Base-by-base conservation (phyloP, 1,140 invertebrate genomes). In the Radopholus similis region DNA sequence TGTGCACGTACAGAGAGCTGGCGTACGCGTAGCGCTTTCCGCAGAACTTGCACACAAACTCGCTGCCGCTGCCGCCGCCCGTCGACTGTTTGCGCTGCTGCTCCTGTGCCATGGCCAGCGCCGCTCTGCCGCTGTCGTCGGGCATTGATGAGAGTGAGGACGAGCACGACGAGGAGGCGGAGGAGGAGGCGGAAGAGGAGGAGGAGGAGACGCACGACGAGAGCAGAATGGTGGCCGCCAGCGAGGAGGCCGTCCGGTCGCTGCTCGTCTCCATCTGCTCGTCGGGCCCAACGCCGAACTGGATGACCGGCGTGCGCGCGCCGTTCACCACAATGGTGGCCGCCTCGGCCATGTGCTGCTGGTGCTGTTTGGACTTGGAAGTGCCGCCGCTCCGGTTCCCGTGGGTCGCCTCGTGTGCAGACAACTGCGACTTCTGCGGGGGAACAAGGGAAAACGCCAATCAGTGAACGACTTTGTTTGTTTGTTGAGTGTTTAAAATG, bases 1-100 rank as follows among this genome's bases (percentile, higher is more conserved):
- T 75, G 57, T 80, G 78, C 13, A 80, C 75, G 56, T 80, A 82
- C 15, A 80, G 47, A 5, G 67, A 71, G 32, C 70, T 74, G 4
- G 78, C 77, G 59, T 82, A 80, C n/a, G 78, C 77, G 49, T 82
- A 80, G n/a, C 64, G 53, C 30, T 82, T 82, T 9, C 76, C 73
- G 60, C 78, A 80, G 47, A 76, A 67, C 38, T 82, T 80, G 63
- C 78, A 80, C 4, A 77, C 72, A 63, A 73, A 80, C 21, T 78
- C 66, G 18, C 68, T 64, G 23, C 55, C 18, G 65, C 65, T 38
- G 11, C 28, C n/a, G 30, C 51, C 51, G n/a, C 44, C 23, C 18
- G 37, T 30, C 2, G 42, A 42, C 28, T 63, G 57, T 21, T 71
- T 73, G 64, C 21, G 44, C 18, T 65, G 66, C n/a, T 35, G n/a